Conservation (phyloP, 2,888 invertebrate species). For the Tenthredo distinguenda region DNA sequence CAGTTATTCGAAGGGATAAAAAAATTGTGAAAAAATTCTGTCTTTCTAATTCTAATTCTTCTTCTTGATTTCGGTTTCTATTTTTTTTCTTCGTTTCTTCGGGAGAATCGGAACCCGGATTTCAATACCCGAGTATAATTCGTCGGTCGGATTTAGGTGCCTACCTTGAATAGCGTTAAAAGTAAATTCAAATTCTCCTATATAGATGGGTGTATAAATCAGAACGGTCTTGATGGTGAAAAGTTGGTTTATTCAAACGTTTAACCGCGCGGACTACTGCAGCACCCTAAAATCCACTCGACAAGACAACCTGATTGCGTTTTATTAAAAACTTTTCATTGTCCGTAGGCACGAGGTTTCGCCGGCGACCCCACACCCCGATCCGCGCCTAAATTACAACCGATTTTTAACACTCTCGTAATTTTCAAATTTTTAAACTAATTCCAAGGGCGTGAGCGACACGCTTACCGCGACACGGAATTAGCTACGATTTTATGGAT, state of each 20-base stretch:
- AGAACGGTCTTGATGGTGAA: background rate
- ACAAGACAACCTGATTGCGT: slow-evolving; percentile 2
- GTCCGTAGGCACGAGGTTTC: background rate
- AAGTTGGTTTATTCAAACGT: background rate
- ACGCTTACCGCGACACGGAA: too few species aligned
- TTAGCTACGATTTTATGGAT: background rate
- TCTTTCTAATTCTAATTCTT: background rate
- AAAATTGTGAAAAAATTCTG: too few species aligned
- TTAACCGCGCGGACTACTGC: background rate
- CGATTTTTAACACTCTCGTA: background rate
- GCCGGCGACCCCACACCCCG: background rate
- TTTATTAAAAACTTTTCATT: slow-evolving; percentile 2
- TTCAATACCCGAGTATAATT: too few species aligned
- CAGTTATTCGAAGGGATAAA: too few species aligned
- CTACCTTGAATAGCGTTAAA: background rate
- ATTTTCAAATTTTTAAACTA: too few species aligned
- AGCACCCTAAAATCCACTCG: background rate
- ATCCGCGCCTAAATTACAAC: background rate
- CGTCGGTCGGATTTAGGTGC: too few species aligned
- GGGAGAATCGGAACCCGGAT: too few species aligned
- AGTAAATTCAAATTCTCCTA: background rate
- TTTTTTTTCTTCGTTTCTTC: background rate
- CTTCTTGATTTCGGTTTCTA: background rate
- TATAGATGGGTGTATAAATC: background rate
- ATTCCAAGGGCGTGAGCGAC: too few species aligned